Evolutionary conservation across 2,797 vertebrate genomes (phyloP).

Genomic region (Sphenodon punctatus): DNA sequence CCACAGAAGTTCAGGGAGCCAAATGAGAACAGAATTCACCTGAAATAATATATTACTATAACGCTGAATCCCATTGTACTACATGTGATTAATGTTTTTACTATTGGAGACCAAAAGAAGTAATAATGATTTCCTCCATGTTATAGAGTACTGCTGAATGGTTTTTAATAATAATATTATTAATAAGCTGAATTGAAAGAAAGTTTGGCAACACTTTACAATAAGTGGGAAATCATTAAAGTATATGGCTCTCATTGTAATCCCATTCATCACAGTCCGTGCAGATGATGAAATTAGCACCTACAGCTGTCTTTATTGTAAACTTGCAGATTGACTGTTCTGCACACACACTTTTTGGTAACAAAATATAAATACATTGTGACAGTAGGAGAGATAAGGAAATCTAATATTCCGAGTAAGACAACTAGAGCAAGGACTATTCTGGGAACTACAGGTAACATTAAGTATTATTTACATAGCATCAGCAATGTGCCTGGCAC

Average conservation of each 20-base stretch:
- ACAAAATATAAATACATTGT: not conserved
- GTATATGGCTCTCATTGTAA: conserved; percentile 34
- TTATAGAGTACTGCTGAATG: conserved; percentile 48
- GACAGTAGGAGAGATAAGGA: no score
- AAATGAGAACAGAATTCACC: conserved; percentile 50
- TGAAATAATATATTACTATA: conserved; percentile 46
- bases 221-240: conserved; percentile 22
- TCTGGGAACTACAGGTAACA: no score
- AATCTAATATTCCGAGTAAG: no score
- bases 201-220: conserved; percentile 34
- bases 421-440: no score
- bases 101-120: conserved; percentile 35
- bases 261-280: conserved; percentile 37
- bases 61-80: conserved; percentile 51
- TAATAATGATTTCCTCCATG: conserved; percentile 56
- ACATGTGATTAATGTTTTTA: conserved; percentile 64
- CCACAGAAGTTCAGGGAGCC: conserved; percentile 34
- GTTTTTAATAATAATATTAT: conserved; percentile 56
- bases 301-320: not conserved
- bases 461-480: no score
- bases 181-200: conserved; percentile 46
- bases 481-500: no score
- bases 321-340: not conserved
- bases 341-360: not conserved
- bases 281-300: not conserved